Base-by-base conservation (phyloP, 2,797 vertebrate species). In the Pantherophis vulpinus region DNA sequence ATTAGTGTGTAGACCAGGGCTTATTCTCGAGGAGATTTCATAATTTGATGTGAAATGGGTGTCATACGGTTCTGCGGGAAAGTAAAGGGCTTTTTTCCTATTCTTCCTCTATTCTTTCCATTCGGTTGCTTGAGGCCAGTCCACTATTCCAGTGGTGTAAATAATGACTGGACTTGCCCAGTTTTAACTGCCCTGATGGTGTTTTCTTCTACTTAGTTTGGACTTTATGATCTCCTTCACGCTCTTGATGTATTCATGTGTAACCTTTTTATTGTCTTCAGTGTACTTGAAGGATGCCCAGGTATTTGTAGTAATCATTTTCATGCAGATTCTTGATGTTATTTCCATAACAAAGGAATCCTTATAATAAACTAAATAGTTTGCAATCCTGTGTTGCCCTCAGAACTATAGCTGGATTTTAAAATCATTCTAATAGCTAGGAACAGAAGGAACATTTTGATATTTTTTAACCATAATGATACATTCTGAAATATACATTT, bases 381-480 rank as follows among this genome's bases (percentile, higher is more conserved):
- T 63, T 91, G 16, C 61, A 94, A 66, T 60, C 13, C 63, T 93
- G 95, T 61, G 27, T 42, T 90, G 51, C 51, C 92, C 93, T 27
- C 58, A 74, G 89, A 79, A 92, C 56, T 92, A 88, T 86, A 91
- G 88, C 16, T 86, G 93, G 58, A 92, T 94, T 96, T 95, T 95
- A 95, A 55, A 92, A 79, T 54, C 66, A 91, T 14, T 92, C 2
- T 60, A 9, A 93, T 37, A 91, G 87, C 4, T 93, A 58, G 63
- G 89, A 93, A 92, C 93, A n/a, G 93, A 93, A 93, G 61, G 86
- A 93, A 11, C n/a, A 58, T 55, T 89, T 91, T 60, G 14, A 70
- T 89, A 59, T 94, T 89, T 94, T 90, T 59, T 63, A 92, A 54
- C 91, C 91, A 14, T 83, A 95, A 94, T 59, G 95, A 96, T 90